phyloP scores from a whole-genome alignment of 2,113 vertebrate species.

The Daphoenositta chrysoptera region DNA sequence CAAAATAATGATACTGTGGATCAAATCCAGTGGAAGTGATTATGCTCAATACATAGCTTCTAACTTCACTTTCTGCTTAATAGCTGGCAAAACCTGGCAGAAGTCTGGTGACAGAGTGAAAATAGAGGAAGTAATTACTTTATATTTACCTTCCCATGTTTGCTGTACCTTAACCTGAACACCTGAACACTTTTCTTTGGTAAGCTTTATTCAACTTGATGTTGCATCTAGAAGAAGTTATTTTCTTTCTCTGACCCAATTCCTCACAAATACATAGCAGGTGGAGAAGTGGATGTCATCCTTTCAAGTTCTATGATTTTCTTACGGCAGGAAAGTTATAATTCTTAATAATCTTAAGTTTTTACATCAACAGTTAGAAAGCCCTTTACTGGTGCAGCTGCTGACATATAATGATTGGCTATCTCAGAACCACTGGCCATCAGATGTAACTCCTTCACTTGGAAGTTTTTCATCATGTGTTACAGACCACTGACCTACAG shows the following conservation, averaged over 20 bases:
- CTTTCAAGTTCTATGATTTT: background rate
- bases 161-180: background rate
- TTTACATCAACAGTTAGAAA: background rate
- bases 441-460: background rate
- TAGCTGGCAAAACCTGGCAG: background rate
- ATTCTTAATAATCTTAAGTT: background rate
- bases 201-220: background rate
- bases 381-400: background rate
- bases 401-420: background rate
- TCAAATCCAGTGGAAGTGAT: background rate
- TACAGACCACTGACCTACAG: background rate
- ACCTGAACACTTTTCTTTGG: background rate
- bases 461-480: background rate
- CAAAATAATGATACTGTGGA: background rate
- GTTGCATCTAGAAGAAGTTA: background rate
- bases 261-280: background rate
- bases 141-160: background rate
- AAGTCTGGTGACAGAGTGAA: background rate
- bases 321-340: background rate
- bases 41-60: background rate
- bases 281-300: background rate
- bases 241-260: background rate
- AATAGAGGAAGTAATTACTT: background rate
- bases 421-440: background rate
- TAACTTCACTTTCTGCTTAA: background rate